Evolutionary conservation across 2,797 vertebrate species (phyloP).

Genomic region (Menidia menidia): DNA sequence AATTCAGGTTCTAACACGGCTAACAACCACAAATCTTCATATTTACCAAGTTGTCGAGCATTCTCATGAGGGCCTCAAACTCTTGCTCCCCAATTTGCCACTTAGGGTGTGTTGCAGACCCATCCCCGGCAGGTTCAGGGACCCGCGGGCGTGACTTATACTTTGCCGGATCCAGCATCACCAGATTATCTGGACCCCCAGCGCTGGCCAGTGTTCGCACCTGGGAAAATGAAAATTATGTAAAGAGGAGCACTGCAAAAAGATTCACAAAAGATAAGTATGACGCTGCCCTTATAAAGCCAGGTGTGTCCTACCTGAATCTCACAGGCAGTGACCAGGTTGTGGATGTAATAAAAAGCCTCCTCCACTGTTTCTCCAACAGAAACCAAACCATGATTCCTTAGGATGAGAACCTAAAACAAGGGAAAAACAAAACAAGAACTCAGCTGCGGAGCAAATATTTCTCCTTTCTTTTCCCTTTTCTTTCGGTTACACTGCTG

Average conservation of each 20-base stretch:
- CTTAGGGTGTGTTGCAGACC: constrained; percentile 84
- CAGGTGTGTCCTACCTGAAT: constrained; percentile 88
- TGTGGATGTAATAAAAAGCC: constrained; percentile 97
- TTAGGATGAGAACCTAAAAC: constrained; percentile 92
- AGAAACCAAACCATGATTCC: constrained; percentile 94
- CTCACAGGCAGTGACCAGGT: constrained; percentile 95
- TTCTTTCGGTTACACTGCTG: too few species aligned
- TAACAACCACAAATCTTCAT: background rate
- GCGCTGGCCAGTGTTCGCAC: constrained; percentile 97
- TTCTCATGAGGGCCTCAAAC: constrained; percentile 97
- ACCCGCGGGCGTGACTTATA: constrained; percentile 91
- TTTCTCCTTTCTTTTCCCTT: background rate
- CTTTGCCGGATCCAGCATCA: constrained; percentile 93
- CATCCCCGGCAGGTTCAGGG: constrained; percentile 87
- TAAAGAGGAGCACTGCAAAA: constrained; percentile 15
- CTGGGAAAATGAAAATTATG: constrained; percentile 73
- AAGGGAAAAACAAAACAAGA: background rate
- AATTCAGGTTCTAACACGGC: too few species aligned
- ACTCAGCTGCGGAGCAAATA: background rate
- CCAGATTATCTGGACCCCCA: constrained; percentile 95
- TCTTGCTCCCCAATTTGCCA: constrained; percentile 98
- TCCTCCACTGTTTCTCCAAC: constrained; percentile 96
- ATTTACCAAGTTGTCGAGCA: constrained; percentile 97
- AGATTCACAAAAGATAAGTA: constrained; percentile 23
- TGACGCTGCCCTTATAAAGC: background rate